Percentiles rank a stretch among this genome's conserved stretches.
These are phyloP conservation scores for Austrolebias charrua DNA, from an alignment of 2,797 vertebrate genomes.

Conservation along the genomic window DNA sequence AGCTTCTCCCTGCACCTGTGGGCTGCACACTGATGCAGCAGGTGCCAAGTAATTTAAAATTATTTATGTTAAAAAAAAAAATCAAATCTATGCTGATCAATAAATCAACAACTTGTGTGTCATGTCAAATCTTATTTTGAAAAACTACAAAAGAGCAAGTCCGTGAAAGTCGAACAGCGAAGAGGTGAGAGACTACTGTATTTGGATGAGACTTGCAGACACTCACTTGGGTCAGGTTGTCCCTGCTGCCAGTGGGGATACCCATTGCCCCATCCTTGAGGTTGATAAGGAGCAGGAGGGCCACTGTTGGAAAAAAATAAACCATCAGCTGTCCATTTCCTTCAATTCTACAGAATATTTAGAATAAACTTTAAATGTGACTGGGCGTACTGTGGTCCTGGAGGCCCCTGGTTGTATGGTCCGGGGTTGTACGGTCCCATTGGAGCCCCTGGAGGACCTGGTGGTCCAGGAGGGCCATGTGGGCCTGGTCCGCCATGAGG, in stretches of 20 bases:
- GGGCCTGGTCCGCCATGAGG: conserved; percentile 96
- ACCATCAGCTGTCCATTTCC: neutral
- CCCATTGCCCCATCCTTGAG: conserved; percentile 97
- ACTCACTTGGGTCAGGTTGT: conserved; percentile 96
- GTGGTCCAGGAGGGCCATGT: conserved; percentile 94
- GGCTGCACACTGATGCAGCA: too few relatives aligned
- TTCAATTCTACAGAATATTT: neutral
- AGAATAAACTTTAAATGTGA: neutral
- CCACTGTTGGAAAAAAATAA: conserved; percentile 77
- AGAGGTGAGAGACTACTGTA: too few relatives aligned
- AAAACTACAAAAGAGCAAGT: too few relatives aligned
- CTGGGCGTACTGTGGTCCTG: conserved; percentile 93
- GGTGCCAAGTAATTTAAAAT: too few relatives aligned
- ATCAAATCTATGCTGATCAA: too few relatives aligned
- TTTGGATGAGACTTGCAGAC: neutral
- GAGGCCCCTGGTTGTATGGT: conserved; percentile 96
- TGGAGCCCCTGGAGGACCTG: conserved; percentile 89
- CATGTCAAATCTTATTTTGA: too few relatives aligned
- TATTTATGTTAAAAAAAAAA: too few relatives aligned
- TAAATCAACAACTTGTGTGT: too few relatives aligned
- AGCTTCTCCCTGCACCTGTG: too few relatives aligned
- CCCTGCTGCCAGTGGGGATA: conserved; percentile 98
- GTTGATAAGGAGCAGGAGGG: conserved; percentile 94
- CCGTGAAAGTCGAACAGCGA: too few relatives aligned
- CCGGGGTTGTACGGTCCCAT: conserved; percentile 99